phyloP scores from a whole-genome alignment of 2,888 invertebrate species.

The Cartodere bifasciata region DNA sequence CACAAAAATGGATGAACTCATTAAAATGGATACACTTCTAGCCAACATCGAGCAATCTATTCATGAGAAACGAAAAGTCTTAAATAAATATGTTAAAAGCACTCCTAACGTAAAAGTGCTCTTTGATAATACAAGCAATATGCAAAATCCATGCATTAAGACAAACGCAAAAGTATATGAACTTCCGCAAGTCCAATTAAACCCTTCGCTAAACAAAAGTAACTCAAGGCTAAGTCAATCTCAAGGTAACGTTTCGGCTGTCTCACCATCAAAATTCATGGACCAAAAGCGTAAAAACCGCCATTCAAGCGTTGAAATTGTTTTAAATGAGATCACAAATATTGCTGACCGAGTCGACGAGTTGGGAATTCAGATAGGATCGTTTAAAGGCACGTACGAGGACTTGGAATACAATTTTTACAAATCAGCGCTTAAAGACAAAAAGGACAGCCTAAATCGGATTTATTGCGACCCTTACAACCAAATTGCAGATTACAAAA shows the following conservation, averaged over 20 bases:
- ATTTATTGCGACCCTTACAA: constrained; percentile 6
- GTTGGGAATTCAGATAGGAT: constrained; percentile 11
- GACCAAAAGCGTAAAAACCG: too few species aligned
- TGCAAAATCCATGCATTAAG: too few species aligned
- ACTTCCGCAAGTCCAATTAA: constrained; percentile 6
- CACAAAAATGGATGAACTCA: constrained; percentile 6
- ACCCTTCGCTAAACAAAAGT: too few species aligned
- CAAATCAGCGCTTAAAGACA: constrained; percentile 7
- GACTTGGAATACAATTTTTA: constrained; percentile 11
- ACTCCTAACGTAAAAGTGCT: too few species aligned
- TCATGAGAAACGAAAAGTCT: constrained; percentile 6
- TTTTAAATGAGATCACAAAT: constrained; percentile 9
- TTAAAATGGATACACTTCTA: constrained; percentile 5
- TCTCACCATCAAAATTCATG: too few species aligned
- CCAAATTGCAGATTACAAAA: constrained; percentile 8
- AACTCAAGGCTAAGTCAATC: too few species aligned
- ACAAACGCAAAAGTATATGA: constrained; percentile 10
- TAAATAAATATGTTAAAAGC: too few species aligned
- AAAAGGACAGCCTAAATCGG: constrained; percentile 3
- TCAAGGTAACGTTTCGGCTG: too few species aligned
- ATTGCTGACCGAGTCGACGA: constrained; percentile 11
- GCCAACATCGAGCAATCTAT: constrained; percentile 10
- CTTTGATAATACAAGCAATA: too few species aligned
- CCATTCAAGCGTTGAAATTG: constrained; percentile 6
- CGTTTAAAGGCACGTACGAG: constrained; percentile 13